Conservation (phyloP, 2,797 vertebrate genomes). For the Myotis findleyi region DNA sequence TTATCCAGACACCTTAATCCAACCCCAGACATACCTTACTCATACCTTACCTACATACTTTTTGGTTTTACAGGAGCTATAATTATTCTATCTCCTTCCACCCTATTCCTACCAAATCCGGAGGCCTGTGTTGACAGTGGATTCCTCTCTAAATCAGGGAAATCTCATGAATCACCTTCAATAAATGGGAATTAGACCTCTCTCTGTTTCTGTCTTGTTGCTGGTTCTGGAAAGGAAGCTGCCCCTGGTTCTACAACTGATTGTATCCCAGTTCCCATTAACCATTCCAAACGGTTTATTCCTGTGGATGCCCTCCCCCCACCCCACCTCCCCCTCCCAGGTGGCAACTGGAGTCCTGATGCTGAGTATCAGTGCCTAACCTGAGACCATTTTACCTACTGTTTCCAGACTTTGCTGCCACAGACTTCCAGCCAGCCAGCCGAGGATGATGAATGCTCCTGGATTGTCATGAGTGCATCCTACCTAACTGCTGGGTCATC, state of each 20-base stretch:
- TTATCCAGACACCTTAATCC: background rate
- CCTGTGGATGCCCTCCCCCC: background rate
- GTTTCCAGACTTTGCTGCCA: background rate
- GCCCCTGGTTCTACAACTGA: slow-evolving; percentile 3
- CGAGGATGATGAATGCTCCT: background rate
- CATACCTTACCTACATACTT: background rate
- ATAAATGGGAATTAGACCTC: background rate
- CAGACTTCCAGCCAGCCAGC: background rate
- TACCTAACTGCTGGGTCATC: background rate
- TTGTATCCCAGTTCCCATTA: background rate
- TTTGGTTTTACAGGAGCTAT: background rate
- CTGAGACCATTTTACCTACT: slow-evolving; percentile 1
- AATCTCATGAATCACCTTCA: background rate
- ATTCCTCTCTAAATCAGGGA: background rate
- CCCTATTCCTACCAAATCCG: background rate
- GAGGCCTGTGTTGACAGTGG: background rate
- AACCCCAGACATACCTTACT: background rate
- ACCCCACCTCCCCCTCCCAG: background rate
- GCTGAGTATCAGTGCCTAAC: background rate
- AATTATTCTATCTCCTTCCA: background rate
- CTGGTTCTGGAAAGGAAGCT: background rate
- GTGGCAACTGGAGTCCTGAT: background rate
- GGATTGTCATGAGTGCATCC: background rate
- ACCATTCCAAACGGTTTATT: slow-evolving; percentile 35
- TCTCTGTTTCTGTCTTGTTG: slow-evolving; percentile 5